phyloP scores from a whole-genome alignment of 2,888 invertebrate species.

The Diadromus collaris region DNA sequence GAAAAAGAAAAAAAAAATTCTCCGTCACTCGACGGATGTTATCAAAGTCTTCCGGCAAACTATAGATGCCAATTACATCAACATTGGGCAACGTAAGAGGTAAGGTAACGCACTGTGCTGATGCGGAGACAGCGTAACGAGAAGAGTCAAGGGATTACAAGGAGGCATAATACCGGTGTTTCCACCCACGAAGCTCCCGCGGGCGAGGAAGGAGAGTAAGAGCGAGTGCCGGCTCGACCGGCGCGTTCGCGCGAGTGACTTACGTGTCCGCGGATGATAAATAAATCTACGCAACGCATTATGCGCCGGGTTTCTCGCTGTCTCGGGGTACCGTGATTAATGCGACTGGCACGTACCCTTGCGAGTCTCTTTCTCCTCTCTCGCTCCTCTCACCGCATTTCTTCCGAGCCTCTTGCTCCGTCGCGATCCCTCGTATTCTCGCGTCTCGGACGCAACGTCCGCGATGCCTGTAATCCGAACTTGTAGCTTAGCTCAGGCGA shows the following conservation, averaged over 20 bases:
- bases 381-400: slow-evolving; percentile 8
- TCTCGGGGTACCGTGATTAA: slow-evolving; percentile 72
- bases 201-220: slow-evolving; percentile 23
- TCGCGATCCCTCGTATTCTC: slow-evolving; percentile 39
- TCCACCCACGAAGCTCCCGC: slow-evolving; percentile 35
- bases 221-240: slow-evolving; percentile 62
- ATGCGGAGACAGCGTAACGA: slow-evolving; percentile 30
- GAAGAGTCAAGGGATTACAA: slow-evolving; percentile 30
- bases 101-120: not conserved
- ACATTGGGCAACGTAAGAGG: not conserved
- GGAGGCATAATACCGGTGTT: not conserved
- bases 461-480: not conserved
- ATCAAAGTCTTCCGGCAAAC: not conserved
- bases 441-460: slow-evolving; percentile 4
- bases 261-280: slow-evolving; percentile 75
- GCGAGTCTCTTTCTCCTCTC: slow-evolving; percentile 31
- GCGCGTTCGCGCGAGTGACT: slow-evolving; percentile 72
- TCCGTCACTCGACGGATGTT: not conserved
- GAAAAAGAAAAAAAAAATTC: not conserved
- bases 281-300: slow-evolving; percentile 77
- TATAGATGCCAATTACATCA: not conserved
- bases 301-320: slow-evolving; percentile 72
- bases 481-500: not conserved
- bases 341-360: slow-evolving; percentile 64
- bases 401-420: slow-evolving; percentile 35